Evolutionary conservation across 2,797 vertebrate genomes (phyloP).

Genomic region (Eutrigla gurnardus): DNA sequence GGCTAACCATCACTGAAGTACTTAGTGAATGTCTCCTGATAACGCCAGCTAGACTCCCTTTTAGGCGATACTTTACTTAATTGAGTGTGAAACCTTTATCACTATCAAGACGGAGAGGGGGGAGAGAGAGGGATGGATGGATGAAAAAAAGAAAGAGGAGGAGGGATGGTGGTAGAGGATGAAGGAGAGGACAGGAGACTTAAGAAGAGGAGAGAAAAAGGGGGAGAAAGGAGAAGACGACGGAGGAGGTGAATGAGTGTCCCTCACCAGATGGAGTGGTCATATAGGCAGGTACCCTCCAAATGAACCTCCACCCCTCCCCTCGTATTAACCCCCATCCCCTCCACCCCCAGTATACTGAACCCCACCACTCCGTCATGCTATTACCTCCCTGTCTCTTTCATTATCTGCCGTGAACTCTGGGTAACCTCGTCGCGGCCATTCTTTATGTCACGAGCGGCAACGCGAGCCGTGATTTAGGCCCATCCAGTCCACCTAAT

Average conservation of each 20-base stretch:
- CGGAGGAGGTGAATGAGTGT: conserved; percentile 63
- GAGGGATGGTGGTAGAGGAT: conserved; percentile 54
- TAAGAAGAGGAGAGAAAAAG: conserved; percentile 54
- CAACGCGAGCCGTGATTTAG: conserved; percentile 88
- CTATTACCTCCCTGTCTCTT: conserved; percentile 89
- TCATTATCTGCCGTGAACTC: conserved; percentile 91
- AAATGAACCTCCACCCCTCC: conserved; percentile 86
- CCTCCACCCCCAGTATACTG: conserved; percentile 77
- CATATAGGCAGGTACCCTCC: conserved; percentile 85
- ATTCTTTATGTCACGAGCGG: conserved; percentile 89
- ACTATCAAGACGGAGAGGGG: conserved; percentile 63
- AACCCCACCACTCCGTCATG: conserved; percentile 86
- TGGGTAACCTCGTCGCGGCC: conserved; percentile 86
- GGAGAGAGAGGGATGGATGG: conserved; percentile 55
- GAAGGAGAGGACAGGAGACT: conserved; percentile 74
- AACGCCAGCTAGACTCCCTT: conserved; percentile 70
- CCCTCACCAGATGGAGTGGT: conserved; percentile 77
- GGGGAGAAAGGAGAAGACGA: conserved; percentile 53
- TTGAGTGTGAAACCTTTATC: conserved; percentile 80
- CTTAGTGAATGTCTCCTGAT: conserved; percentile 77
- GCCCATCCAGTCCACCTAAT: conserved; percentile 87
- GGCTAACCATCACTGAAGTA: conserved; percentile 74
- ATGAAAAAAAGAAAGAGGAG: conserved; percentile 41
- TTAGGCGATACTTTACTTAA: conserved; percentile 82
- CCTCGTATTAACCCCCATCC: conserved; percentile 82